Base-by-base conservation (phyloP, 2,797 vertebrate genomes). In the Petrocephalus sullivani region DNA sequence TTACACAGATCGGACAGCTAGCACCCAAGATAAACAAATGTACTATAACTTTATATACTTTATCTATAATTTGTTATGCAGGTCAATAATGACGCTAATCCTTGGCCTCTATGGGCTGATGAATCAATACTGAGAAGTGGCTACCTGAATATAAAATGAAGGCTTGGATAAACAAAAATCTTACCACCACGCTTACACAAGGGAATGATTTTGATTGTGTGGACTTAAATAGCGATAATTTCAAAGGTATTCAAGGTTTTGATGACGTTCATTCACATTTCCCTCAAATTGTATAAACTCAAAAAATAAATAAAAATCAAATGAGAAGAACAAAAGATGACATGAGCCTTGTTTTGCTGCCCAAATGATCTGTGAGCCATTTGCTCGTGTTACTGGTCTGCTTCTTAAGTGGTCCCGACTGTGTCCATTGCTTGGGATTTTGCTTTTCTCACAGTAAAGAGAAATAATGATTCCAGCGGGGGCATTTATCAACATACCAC, bases 401-500 rank as follows among this genome's bases (percentile, higher is more conserved):
- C 75, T 81, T n/a, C 37, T 46, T 81, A 41, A 81, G 37, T 81
- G 71, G 37, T 41, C 23, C 41, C 7, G 16, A 78, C 71, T 19
- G 19, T 78, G 7, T 46, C 16, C 64, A 71, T 37, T 71, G 64
- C 64, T 71, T 71, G 64, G 64, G 64, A 6, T 71, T 49, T 49
- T n/a, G 6, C 75, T 81, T 81, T 81, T 81, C 75, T 81, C 41
- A 7, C 37, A n/a, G 14, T 81, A 49, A 81, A 81, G 37, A 81
- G 75, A 81, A 81, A 81, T 81, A 81, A 81, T 81, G 75, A 81
- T 81, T 46, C 75, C 75, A 49, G 75, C 46, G 37, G 75, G 33
- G 37, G 41, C 75, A 49, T 81, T 81, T 49, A 81, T 81, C 75
- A 49, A 81, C 75, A 49, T 81, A 81, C 75, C 41, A 81, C 75